Conservation (phyloP, 2,797 vertebrate species). For the Tamandua tetradactyla region DNA sequence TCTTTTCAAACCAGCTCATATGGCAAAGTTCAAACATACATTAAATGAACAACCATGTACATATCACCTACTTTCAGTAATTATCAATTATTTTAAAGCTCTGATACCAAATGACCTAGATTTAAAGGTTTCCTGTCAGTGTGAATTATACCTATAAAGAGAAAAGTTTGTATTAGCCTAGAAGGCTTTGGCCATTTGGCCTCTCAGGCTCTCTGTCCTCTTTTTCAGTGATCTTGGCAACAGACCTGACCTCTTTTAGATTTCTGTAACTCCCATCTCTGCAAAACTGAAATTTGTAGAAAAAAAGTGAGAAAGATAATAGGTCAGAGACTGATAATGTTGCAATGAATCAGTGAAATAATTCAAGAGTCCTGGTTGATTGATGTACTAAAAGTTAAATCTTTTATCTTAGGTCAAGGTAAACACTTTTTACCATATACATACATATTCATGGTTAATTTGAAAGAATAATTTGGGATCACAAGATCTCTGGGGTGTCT, state of each 20-base stretch:
- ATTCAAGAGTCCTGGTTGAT: neutral
- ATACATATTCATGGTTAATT: slow-evolving; percentile 4
- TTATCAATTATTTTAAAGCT: neutral
- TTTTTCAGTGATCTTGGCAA: neutral
- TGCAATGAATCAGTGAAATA: neutral
- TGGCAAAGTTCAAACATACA: neutral
- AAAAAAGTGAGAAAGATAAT: neutral
- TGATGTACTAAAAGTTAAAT: neutral
- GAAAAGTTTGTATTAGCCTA: neutral
- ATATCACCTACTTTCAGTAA: neutral
- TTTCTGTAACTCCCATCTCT: neutral
- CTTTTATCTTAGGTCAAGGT: neutral
- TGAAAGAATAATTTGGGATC: slow-evolving; percentile 34
- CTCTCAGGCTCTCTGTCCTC: neutral
- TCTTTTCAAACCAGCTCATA: no score
- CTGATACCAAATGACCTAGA: neutral
- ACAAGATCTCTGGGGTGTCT: neutral
- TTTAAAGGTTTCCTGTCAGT: neutral
- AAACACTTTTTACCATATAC: neutral
- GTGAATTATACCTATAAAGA: neutral
- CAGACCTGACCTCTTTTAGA: neutral
- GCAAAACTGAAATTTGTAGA: neutral
- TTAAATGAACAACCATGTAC: neutral
- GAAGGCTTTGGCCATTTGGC: neutral
- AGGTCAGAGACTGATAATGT: neutral